Conservation (phyloP, 2,797 vertebrate species). For the Crypturellus tataupa region DNA sequence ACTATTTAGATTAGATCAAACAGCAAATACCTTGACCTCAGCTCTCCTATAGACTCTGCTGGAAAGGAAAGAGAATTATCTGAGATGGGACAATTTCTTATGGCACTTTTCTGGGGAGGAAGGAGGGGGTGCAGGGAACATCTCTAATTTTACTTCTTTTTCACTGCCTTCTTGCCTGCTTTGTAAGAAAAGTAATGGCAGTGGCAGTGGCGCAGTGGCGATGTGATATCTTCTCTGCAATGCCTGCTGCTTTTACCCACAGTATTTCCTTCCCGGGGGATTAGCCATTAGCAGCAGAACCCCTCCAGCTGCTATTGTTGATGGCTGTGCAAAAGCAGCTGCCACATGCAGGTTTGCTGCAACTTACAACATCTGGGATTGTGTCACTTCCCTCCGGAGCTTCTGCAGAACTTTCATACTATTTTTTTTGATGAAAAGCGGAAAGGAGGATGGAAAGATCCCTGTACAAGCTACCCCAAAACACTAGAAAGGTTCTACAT, state of each 20-base stretch:
- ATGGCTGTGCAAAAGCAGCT: conserved; percentile 39
- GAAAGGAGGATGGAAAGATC: neutral
- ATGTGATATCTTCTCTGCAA: neutral
- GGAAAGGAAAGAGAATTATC: neutral
- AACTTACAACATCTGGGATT: conserved; percentile 43
- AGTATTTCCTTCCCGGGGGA: conserved; percentile 3
- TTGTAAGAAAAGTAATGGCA: conserved; percentile 21
- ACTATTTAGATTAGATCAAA: conserved; percentile 39
- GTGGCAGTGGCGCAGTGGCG: neutral
- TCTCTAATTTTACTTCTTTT: conserved; percentile 44
- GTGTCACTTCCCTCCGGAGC: conserved; percentile 34
- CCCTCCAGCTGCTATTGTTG: conserved; percentile 55
- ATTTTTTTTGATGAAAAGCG: neutral
- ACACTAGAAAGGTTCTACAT: neutral
- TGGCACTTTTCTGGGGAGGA: neutral
- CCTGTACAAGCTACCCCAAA: neutral
- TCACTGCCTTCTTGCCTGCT: conserved; percentile 19
- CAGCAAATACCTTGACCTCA: conserved; percentile 19
- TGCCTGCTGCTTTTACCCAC: conserved; percentile 34
- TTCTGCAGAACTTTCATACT: neutral
- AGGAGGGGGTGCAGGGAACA: neutral
- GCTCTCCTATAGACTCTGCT: neutral
- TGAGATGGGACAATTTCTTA: neutral
- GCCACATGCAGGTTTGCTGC: neutral
- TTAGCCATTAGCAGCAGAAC: conserved; percentile 33